phyloP scores from a whole-genome alignment of 2,113 vertebrate species.

The Brevimyrus niger region DNA sequence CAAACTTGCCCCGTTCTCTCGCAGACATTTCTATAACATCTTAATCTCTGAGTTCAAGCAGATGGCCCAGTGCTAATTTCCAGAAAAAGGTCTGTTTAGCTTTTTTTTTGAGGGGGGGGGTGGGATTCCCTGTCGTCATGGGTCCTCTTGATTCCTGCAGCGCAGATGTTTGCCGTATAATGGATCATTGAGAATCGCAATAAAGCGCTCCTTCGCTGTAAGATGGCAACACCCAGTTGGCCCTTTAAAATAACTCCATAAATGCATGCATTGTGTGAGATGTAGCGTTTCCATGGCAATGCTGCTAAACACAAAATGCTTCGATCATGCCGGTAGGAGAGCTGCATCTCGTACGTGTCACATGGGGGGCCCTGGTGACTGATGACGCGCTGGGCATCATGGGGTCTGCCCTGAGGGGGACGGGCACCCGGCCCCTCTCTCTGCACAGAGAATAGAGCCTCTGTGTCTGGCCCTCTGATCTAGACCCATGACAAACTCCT shows the following conservation, averaged over 20 bases:
- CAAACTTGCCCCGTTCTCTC: neutral
- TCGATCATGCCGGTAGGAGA: constrained; percentile 50
- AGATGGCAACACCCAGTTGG: constrained; percentile 5
- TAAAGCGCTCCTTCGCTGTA: constrained; percentile 28
- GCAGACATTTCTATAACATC: neutral
- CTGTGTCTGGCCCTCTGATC: neutral
- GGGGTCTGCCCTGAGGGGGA: neutral
- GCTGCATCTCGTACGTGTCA: constrained; percentile 38
- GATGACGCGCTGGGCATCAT: neutral
- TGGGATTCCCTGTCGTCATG: neutral
- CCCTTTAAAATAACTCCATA: constrained; percentile 27
- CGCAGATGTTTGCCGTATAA: constrained; percentile 3
- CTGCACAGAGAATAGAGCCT: neutral
- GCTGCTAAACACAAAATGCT: constrained; percentile 46
- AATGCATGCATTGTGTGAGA: constrained; percentile 42
- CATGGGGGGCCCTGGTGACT: constrained; percentile 43
- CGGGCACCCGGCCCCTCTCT: neutral
- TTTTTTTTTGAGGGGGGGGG: neutral
- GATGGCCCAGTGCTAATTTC: neutral
- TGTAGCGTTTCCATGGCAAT: constrained; percentile 45
- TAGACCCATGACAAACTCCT: neutral
- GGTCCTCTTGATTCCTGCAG: neutral
- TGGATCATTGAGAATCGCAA: constrained; percentile 23
- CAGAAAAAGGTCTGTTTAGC: neutral
- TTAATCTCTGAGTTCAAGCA: neutral